A percentile compares a stretch with the other conserved stretches of the same genome.
phyloP scores from a whole-genome alignment of 2,888 invertebrate genomes.

The Andrena camellia region DNA sequence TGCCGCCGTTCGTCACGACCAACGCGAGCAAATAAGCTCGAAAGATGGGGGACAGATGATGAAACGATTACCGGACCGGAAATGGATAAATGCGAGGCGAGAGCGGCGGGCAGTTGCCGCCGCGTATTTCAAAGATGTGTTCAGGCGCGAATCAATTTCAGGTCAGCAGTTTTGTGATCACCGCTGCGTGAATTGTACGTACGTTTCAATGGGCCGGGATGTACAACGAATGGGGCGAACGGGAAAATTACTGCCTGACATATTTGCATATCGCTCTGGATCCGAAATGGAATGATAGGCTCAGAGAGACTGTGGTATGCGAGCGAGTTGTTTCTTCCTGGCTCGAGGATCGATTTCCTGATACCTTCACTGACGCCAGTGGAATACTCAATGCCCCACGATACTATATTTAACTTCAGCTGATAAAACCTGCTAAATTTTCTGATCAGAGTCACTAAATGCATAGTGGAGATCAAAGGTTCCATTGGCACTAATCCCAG shows the following conservation, averaged over 20 bases:
- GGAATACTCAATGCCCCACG: background rate
- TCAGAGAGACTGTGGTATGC: background rate
- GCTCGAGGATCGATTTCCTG: background rate
- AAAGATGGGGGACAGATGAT: conserved; percentile 8
- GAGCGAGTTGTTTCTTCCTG: background rate
- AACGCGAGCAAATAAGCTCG: conserved; percentile 15
- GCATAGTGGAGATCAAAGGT: too few relatives aligned
- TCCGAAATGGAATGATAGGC: background rate
- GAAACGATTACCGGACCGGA: conserved; percentile 34
- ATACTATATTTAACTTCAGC: background rate
- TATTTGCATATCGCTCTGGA: conserved; percentile 47
- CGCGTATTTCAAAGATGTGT: conserved; percentile 27
- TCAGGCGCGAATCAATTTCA: conserved; percentile 53
- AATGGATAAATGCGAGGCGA: conserved; percentile 33
- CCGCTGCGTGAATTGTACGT: conserved; percentile 25
- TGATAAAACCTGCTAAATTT: background rate
- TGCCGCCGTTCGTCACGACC: conserved; percentile 8
- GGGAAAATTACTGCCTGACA: conserved; percentile 38
- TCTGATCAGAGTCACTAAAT: background rate
- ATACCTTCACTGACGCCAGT: background rate
- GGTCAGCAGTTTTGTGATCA: conserved; percentile 63
- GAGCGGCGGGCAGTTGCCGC: conserved; percentile 13
- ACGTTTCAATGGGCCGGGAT: conserved; percentile 35
- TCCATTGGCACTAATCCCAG: too few relatives aligned
- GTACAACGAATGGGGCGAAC: conserved; percentile 18